Evolutionary conservation across 2,113 vertebrate genomes (phyloP), one percentile per base, ranked within the genome.

Genomic region (Sander vitreus): DNA sequence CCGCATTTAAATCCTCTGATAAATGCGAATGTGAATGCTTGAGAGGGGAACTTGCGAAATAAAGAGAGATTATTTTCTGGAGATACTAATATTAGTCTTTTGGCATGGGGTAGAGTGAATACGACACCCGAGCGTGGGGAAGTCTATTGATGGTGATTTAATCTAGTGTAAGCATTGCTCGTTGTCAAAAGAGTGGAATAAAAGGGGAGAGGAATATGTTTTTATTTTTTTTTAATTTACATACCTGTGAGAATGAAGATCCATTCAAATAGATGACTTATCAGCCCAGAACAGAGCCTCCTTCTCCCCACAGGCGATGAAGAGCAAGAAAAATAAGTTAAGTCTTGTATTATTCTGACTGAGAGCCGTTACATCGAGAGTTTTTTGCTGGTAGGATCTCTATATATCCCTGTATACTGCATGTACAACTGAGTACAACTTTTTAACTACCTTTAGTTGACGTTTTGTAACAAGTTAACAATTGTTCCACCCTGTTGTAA

Each of bases 21-120:
- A 95, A 93, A 94, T 92, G 92, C 80, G 80, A 91, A 83, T 87
- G 85, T 94, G 92, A 95, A 94, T 92, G 94, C 92, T 90, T 94
- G 92, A 90, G 88, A 88, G 76, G 93, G 94, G 94, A 95, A 94
- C 90, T 94, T 93, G 87, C 72, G 7, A 88, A 92, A 95, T 92
- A 95, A 93, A 93, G 93, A 92, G 91, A 94, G 93, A 95, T 94
- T 94, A 94, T 96, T 96, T 94, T 89, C 93, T 83, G 88, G 88
- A 93, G 93, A 95, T 94, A 94, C 94, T 95, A 95, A 96, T 96
- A 96, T 95, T 94, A 94, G 94, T 94, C 92, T 94, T 93, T 95
- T 95, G 93, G 94, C 94, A 94, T 73, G 81, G 81, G 77, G 81
- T 59, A 80, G 91, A 82, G 88, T 85, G 91, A 92, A 93, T 78